These are phyloP conservation scores for Drosophila pullipes DNA, from an alignment of 2,888 invertebrate genomes.

Conservation along the genomic window DNA sequence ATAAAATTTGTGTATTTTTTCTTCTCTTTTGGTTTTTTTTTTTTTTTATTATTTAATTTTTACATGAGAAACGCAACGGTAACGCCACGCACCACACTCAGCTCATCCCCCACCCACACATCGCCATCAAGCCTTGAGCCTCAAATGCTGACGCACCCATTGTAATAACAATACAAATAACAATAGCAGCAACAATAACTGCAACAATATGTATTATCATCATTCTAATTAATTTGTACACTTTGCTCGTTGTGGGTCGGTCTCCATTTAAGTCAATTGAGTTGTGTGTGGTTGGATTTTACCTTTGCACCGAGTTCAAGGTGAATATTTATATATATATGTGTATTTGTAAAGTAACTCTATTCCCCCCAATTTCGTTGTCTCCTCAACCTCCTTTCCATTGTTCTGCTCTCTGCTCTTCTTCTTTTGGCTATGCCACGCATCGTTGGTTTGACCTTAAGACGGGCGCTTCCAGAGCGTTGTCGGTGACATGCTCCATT, in stretches of 20 bases:
- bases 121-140: not conserved
- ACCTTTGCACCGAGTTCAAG: slow-evolving; percentile 48
- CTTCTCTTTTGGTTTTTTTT: not conserved
- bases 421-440: slow-evolving; percentile 29
- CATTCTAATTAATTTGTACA: slow-evolving; percentile 64
- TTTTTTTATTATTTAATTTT: slow-evolving; percentile 16
- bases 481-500: slow-evolving; percentile 46
- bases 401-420: slow-evolving; percentile 1
- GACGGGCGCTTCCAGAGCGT: slow-evolving; percentile 23
- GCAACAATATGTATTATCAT: slow-evolving; percentile 41
- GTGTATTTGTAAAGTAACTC: not conserved
- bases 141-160: slow-evolving; percentile 26
- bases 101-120: slow-evolving; percentile 13
- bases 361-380: not conserved
- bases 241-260: slow-evolving; percentile 10
- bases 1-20: slow-evolving; percentile 8
- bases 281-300: slow-evolving; percentile 6
- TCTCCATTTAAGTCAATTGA: slow-evolving; percentile 35
- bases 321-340: slow-evolving; percentile 19
- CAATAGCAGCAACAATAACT: slow-evolving; percentile 17
- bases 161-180: slow-evolving; percentile 30
- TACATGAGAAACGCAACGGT: slow-evolving; percentile 52
- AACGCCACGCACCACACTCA: slow-evolving; percentile 37
- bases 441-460: slow-evolving; percentile 41
- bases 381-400: not conserved